Evolutionary conservation across 2,113 vertebrate genomes (phyloP).

Genomic region (Coptodon rendalli): DNA sequence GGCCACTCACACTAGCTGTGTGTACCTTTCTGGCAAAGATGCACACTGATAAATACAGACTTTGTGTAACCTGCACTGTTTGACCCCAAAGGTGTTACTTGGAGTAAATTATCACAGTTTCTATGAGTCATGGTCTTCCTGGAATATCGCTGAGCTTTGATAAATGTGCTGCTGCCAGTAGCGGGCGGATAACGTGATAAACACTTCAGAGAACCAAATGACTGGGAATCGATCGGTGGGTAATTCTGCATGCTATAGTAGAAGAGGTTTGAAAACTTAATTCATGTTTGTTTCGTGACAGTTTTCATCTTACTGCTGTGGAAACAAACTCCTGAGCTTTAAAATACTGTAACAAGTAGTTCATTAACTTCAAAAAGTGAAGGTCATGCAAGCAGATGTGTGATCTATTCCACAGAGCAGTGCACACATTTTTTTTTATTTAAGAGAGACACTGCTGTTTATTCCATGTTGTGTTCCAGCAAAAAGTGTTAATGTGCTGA

Average conservation of each 20-base stretch:
- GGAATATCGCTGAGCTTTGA: slow-evolving; percentile 24
- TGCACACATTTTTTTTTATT: background rate
- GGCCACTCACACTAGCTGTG: slow-evolving; percentile 42
- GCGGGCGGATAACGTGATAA: background rate
- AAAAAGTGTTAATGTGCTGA: background rate
- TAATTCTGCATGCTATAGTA: background rate
- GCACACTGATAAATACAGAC: slow-evolving; percentile 28
- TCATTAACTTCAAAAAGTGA: background rate
- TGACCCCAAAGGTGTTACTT: slow-evolving; percentile 40
- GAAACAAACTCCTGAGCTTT: background rate
- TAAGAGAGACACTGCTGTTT: background rate
- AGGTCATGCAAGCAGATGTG: background rate
- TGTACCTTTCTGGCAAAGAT: slow-evolving; percentile 26
- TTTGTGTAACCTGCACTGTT: slow-evolving; percentile 21
- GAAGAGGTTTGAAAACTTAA: background rate
- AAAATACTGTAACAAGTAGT: background rate
- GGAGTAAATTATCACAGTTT: slow-evolving; percentile 42
- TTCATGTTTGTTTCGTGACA: background rate
- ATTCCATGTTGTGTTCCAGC: background rate
- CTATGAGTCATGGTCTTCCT: slow-evolving; percentile 29
- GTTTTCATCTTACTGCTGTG: background rate
- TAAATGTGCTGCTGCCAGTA: background rate
- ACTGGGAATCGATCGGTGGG: background rate
- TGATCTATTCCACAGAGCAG: background rate
- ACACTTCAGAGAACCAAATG: slow-evolving; percentile 24